Evolutionary conservation across 1,140 invertebrate species (phyloP), one percentile per base, ranked within the genome.

Genomic region (Aphaenogaster rudis): DNA sequence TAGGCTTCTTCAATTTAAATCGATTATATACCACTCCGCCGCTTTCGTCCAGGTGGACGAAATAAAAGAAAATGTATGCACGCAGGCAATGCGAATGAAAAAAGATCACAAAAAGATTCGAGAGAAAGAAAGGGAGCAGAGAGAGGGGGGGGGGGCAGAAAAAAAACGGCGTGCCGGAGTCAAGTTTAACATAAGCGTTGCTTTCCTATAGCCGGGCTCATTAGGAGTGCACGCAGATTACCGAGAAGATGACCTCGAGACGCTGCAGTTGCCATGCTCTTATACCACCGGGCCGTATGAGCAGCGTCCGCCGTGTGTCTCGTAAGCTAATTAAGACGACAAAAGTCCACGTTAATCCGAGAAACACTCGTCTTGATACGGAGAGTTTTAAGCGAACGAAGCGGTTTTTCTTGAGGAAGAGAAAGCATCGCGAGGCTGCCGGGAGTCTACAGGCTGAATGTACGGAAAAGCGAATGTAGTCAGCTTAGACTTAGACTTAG

Each of bases 271-370:
- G 89, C 84, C 61, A 69, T 88, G 84, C 36, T 91, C 67, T 91
- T 90, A 84, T 76, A 88, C 45, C 54, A 42, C 74, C 36, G 78
- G 72, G 72, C 52, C 88, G 90, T 88, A 91, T 87, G 87, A 91
- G 79, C 82, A 86, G 81, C 89, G 50, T 91, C 52, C 74, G 28
- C 81, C 71, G 80, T 82, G 80, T 89, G 84, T 91, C 86, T 88
- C 90, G 90, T 91, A 91, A 91, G 90, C 90, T 91, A 91, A 91
- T 91, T 91, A 91, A 91, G 90, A 91, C 90, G 90, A 91, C 90
- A 91, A 91, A 91, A 91, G 90, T 91, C 90, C 82, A 91, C 90
- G 90, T 91, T 91, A 91, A 91, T 91, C 90, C 90, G 90, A 91
- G 90, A 91, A 91, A 91, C 90, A 81, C 88, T 91, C 90, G 89